Evolutionary conservation across 2,888 invertebrate species (phyloP).

Genomic region (Pachymerium ferrugineum): DNA sequence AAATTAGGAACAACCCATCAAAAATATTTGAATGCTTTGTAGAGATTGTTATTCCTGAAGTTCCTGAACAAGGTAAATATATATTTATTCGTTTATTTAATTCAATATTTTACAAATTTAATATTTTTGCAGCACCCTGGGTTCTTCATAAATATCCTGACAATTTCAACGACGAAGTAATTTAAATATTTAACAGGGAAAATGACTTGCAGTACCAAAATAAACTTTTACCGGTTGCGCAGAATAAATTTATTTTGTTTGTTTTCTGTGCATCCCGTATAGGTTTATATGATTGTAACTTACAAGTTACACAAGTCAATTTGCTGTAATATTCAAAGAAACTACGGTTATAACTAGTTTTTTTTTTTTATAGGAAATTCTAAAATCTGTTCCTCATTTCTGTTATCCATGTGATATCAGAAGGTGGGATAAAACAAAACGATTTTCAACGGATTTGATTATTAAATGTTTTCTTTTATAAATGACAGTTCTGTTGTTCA

Average conservation of each 20-base stretch:
- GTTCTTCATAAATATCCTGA: conserved; percentile 81
- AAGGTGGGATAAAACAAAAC: conserved; percentile 52
- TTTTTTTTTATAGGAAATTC: conserved; percentile 56
- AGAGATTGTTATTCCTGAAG: conserved; percentile 63
- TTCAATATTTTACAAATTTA: neutral
- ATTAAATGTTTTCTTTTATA: neutral
- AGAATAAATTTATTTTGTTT: neutral
- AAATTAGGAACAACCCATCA: conserved; percentile 68
- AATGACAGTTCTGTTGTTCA: conserved; percentile 69
- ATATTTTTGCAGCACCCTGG: conserved; percentile 55
- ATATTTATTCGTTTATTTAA: neutral
- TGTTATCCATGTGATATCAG: conserved; percentile 78
- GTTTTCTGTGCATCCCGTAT: neutral
- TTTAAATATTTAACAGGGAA: neutral
- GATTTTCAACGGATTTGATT: neutral
- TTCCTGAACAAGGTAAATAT: conserved; percentile 31
- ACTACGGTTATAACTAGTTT: too few species aligned
- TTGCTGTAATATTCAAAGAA: too few species aligned
- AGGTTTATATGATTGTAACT: neutral
- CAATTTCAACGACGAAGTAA: conserved; percentile 64
- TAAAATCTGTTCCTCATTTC: conserved; percentile 83
- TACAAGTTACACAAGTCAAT: too few species aligned
- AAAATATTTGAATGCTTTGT: conserved; percentile 76
- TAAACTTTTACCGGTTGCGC: neutral
- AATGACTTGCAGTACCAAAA: neutral